These are phyloP conservation scores for Cyprinodon tularosa DNA, from an alignment of 2,113 vertebrate species.

Conservation along the genomic window DNA sequence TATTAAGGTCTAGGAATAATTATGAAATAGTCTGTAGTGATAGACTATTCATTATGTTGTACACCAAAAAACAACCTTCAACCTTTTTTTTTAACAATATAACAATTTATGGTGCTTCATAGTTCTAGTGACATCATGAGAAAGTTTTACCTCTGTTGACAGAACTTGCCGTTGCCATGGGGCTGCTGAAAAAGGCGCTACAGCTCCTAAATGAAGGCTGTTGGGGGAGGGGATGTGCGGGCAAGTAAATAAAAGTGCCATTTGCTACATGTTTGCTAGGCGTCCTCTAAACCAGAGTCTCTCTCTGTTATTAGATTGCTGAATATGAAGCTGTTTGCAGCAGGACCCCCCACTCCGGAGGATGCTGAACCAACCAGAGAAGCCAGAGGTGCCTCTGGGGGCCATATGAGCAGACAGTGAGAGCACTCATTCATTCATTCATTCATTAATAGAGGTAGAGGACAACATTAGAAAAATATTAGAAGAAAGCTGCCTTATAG, in stretches of 20 bases:
- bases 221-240: slow-evolving; percentile 55
- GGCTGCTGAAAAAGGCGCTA: slow-evolving; percentile 65
- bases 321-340: slow-evolving; percentile 33
- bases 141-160: slow-evolving; percentile 79
- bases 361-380: slow-evolving; percentile 45
- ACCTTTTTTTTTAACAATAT: background rate
- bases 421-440: slow-evolving; percentile 55
- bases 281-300: slow-evolving; percentile 59
- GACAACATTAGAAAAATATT: slow-evolving; percentile 41
- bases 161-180: slow-evolving; percentile 82
- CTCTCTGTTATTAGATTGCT: slow-evolving; percentile 58
- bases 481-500: slow-evolving; percentile 46
- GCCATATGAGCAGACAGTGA: slow-evolving; percentile 63
- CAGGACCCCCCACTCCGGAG: slow-evolving; percentile 30
- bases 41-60: background rate
- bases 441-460: slow-evolving; percentile 56
- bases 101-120: slow-evolving; percentile 13
- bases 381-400: slow-evolving; percentile 35
- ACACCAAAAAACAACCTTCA: background rate
- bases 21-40: background rate
- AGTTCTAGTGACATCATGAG: slow-evolving; percentile 77
- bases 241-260: slow-evolving; percentile 75
- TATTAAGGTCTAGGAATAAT: slow-evolving; percentile 28
- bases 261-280: slow-evolving; percentile 76
- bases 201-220: slow-evolving; percentile 68